Evolutionary conservation across 2,797 vertebrate species (phyloP).

Genomic region (Pantherophis vulpinus): DNA sequence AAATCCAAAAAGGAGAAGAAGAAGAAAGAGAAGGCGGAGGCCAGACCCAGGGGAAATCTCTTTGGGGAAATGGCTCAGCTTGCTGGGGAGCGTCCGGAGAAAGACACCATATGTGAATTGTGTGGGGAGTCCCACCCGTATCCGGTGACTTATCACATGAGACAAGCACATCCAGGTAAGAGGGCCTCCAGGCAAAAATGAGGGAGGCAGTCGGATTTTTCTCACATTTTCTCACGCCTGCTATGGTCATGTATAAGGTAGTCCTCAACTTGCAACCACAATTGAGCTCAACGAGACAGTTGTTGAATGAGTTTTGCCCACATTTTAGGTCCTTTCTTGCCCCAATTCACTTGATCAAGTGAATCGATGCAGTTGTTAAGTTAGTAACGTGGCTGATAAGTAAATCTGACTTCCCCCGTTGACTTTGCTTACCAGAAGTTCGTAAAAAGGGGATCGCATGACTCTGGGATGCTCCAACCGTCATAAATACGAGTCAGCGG

Average conservation of each 20-base stretch:
- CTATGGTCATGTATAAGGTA: background rate
- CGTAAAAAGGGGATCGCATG: background rate
- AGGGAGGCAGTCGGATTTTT: background rate
- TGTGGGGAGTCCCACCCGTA: constrained; percentile 98
- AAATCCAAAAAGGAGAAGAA: constrained; percentile 98
- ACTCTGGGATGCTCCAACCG: background rate
- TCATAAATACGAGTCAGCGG: background rate
- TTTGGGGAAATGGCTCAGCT: constrained; percentile 99
- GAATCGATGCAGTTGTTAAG: background rate
- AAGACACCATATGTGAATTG: constrained; percentile 97
- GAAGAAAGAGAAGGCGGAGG: constrained; percentile 94
- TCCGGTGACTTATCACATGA: constrained; percentile 98
- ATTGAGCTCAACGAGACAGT: background rate
- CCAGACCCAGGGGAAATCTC: constrained; percentile 92
- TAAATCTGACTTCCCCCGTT: background rate
- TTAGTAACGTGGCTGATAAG: background rate
- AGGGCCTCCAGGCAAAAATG: background rate
- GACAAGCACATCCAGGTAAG: constrained; percentile 96
- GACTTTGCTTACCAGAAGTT: background rate
- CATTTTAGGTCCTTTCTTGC: background rate
- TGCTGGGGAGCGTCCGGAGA: constrained; percentile 96
- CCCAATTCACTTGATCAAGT: background rate
- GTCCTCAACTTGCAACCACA: background rate
- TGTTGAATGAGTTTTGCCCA: background rate
- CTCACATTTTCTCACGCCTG: background rate